A percentile compares a stretch with the other conserved stretches of the same genome.
Evolutionary conservation across 1,140 invertebrate species (phyloP).

Genomic region (Drosophila sp.): DNA sequence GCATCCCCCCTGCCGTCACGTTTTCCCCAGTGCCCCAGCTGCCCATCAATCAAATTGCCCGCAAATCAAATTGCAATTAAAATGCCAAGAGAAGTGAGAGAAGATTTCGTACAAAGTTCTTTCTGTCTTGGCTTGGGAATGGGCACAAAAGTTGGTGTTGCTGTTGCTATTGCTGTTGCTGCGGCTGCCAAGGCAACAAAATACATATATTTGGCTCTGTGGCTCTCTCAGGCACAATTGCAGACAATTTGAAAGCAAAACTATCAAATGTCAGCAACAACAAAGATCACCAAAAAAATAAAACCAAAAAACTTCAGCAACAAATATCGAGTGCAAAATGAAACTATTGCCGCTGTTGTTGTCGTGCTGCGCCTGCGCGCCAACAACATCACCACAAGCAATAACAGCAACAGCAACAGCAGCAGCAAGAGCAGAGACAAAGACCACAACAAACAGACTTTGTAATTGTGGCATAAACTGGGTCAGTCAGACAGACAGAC

Average conservation of each 20-base stretch:
- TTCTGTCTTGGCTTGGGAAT: slow-evolving; percentile 65
- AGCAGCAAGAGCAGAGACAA: slow-evolving; percentile 27
- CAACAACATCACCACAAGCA: slow-evolving; percentile 39
- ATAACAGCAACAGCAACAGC: slow-evolving; percentile 17
- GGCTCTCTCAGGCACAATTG: slow-evolving; percentile 58
- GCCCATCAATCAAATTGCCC: slow-evolving; percentile 52
- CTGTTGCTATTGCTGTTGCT: slow-evolving; percentile 53
- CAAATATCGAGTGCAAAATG: slow-evolving; percentile 55
- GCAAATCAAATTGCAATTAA: slow-evolving; percentile 73
- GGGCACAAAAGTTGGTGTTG: slow-evolving; percentile 43
- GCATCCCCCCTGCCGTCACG: not conserved
- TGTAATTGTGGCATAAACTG: slow-evolving; percentile 79
- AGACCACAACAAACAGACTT: slow-evolving; percentile 53
- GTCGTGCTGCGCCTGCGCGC: slow-evolving; percentile 63
- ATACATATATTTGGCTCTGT: slow-evolving; percentile 32
- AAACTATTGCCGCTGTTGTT: slow-evolving; percentile 35
- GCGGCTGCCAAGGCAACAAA: slow-evolving; percentile 59
- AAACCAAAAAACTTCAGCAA: slow-evolving; percentile 27
- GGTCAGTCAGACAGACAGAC: slow-evolving; percentile 53
- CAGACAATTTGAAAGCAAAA: slow-evolving; percentile 78
- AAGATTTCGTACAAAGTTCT: slow-evolving; percentile 65
- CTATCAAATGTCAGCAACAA: slow-evolving; percentile 75
- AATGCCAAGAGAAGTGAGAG: slow-evolving; percentile 37
- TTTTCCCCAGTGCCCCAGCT: slow-evolving; percentile 14
- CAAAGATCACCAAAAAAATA: slow-evolving; percentile 32